Evolutionary conservation across 1,140 invertebrate species (phyloP).

Genomic region (Micrasema longulum): DNA sequence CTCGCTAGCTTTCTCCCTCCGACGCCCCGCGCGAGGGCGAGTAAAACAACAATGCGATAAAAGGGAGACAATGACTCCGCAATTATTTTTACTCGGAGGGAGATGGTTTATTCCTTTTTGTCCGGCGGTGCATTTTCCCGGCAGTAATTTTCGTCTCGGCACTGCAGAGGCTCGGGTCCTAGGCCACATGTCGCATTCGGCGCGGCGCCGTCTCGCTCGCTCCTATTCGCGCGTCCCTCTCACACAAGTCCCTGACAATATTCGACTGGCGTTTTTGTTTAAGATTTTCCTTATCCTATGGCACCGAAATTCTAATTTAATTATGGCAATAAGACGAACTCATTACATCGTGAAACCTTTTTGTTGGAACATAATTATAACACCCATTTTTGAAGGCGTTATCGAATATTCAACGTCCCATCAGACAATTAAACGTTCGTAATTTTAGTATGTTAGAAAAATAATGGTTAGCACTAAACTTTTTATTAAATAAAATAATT

Average conservation of each 20-base stretch:
- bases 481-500: too few relatives aligned
- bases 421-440: too few relatives aligned
- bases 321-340: too few relatives aligned
- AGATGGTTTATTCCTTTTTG: conserved; percentile 7
- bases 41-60: neutral
- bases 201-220: conserved; percentile 2
- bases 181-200: conserved; percentile 29
- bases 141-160: conserved; percentile 10
- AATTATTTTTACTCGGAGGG: neutral
- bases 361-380: too few relatives aligned
- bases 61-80: conserved; percentile 8
- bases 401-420: too few relatives aligned
- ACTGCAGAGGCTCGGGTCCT: conserved; percentile 22
- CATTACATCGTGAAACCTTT: too few relatives aligned
- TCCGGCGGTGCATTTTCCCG: conserved; percentile 5
- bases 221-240: neutral
- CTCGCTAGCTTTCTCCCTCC: conserved; percentile 8
- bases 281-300: neutral
- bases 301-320: too few relatives aligned
- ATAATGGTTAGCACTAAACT: too few relatives aligned
- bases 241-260: conserved; percentile 29
- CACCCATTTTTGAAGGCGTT: too few relatives aligned
- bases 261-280: conserved; percentile 24
- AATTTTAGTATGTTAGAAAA: too few relatives aligned
- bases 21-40: neutral